Percentiles rank a stretch among this genome's conserved stretches.
phyloP scores from a whole-genome alignment of 1,140 invertebrate genomes.

The Drosophila sp. region DNA sequence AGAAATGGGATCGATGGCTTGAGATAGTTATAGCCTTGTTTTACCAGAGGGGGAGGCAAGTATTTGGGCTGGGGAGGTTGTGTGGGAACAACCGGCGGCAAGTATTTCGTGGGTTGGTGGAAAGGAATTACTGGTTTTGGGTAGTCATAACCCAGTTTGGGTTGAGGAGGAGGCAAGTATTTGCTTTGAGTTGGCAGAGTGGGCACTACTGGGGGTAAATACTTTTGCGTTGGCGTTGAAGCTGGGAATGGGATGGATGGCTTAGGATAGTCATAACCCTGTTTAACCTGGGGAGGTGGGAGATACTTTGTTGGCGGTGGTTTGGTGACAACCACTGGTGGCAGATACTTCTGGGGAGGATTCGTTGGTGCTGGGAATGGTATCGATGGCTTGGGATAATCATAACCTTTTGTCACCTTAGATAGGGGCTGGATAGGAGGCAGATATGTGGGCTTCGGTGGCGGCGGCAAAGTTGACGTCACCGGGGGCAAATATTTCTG shows the following conservation, averaged over 20 bases:
- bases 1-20: slow-evolving; percentile 33
- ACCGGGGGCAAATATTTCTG: slow-evolving; percentile 53
- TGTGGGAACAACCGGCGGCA: slow-evolving; percentile 31
- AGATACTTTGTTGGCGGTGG: slow-evolving; percentile 40
- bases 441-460: slow-evolving; percentile 11
- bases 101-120: slow-evolving; percentile 40
- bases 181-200: slow-evolving; percentile 36
- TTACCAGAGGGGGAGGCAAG: slow-evolving; percentile 30
- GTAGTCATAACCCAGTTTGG: slow-evolving; percentile 56
- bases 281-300: slow-evolving; percentile 34
- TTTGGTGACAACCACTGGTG: slow-evolving; percentile 45
- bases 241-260: slow-evolving; percentile 60
- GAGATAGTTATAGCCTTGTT: background rate
- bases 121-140: slow-evolving; percentile 59
- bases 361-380: slow-evolving; percentile 58
- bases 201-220: slow-evolving; percentile 35
- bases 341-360: slow-evolving; percentile 54
- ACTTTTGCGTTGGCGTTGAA: slow-evolving; percentile 41
- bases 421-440: slow-evolving; percentile 14
- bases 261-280: slow-evolving; percentile 66
- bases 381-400: slow-evolving; percentile 60
- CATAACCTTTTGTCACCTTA: slow-evolving; percentile 43
- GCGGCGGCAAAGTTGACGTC: slow-evolving; percentile 24
- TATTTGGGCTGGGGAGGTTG: slow-evolving; percentile 37
- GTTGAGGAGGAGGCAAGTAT: slow-evolving; percentile 54